A percentile compares a stretch with the other conserved stretches of the same genome.
phyloP scores from a whole-genome alignment of 1,140 invertebrate genomes.

The Penaeus indicus region DNA sequence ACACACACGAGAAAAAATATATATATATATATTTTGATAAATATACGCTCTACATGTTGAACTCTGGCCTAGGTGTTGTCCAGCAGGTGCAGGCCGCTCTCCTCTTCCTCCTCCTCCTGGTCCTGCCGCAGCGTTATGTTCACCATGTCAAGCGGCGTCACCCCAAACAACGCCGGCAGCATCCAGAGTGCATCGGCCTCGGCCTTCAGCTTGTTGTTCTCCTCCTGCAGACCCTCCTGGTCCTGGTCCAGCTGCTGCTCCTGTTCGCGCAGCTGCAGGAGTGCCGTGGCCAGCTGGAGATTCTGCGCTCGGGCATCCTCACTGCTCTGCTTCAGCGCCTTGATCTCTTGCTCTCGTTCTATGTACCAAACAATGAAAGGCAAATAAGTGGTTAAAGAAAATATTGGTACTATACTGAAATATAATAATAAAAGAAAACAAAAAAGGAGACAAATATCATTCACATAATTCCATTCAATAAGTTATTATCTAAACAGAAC shows the following conservation, averaged over 20 bases:
- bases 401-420: neutral
- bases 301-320: slow-evolving; percentile 18
- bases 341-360: slow-evolving; percentile 53
- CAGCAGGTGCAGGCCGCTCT: neutral
- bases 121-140: slow-evolving; percentile 16
- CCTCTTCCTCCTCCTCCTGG: slow-evolving; percentile 23
- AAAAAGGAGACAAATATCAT: neutral
- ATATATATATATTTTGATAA: too few relatives aligned
- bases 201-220: slow-evolving; percentile 38
- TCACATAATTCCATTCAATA: neutral
- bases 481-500: neutral
- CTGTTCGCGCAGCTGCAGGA: slow-evolving; percentile 34
- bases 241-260: slow-evolving; percentile 26
- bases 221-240: slow-evolving; percentile 15
- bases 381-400: neutral
- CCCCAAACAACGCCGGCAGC: slow-evolving; percentile 51
- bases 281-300: slow-evolving; percentile 26
- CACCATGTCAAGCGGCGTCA: slow-evolving; percentile 52
- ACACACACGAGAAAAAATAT: too few relatives aligned
- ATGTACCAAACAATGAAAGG: neutral
- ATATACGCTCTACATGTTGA: too few relatives aligned
- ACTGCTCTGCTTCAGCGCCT: slow-evolving; percentile 44
- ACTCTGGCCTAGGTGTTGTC: too few relatives aligned
- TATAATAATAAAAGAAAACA: neutral
- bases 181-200: slow-evolving; percentile 50